A percentile compares a stretch with the other conserved stretches of the same genome.
Evolutionary conservation across 2,113 vertebrate species (phyloP).

Genomic region (Eulacestoma nigropectus): DNA sequence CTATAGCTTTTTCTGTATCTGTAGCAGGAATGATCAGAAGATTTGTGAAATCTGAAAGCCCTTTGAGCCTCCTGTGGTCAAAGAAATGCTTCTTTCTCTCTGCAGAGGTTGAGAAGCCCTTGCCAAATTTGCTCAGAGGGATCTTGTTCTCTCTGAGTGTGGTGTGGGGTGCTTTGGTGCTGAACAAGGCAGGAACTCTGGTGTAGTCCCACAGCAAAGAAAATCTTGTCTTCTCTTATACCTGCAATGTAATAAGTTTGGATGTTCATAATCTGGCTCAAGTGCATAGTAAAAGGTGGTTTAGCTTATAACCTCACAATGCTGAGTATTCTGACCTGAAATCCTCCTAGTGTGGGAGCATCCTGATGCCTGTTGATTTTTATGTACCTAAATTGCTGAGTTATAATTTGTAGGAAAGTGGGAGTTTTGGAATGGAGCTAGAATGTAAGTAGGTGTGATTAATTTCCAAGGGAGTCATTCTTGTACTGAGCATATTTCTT

Average conservation of each 20-base stretch:
- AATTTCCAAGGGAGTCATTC: background rate
- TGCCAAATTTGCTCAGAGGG: background rate
- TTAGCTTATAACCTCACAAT: background rate
- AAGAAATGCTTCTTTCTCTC: background rate
- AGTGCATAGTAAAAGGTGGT: background rate
- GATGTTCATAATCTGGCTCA: background rate
- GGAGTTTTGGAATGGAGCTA: background rate
- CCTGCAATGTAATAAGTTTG: fast-evolving
- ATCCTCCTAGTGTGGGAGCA: too few relatives aligned
- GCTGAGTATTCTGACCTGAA: background rate
- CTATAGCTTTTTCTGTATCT: background rate
- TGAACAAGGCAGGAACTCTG: background rate
- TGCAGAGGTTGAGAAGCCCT: background rate
- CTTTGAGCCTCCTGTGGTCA: background rate
- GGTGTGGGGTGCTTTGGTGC: background rate
- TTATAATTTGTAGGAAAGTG: background rate
- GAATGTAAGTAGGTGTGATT: background rate
- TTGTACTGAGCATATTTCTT: background rate
- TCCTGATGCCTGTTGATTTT: background rate
- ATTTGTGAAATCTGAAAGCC: background rate
- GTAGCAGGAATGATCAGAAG: background rate
- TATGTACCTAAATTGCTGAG: background rate
- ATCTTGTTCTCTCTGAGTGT: background rate
- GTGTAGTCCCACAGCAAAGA: background rate
- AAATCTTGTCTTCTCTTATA: background rate